Conservation (phyloP, 2,113 vertebrate genomes). For the Pluvialis apricaria region DNA sequence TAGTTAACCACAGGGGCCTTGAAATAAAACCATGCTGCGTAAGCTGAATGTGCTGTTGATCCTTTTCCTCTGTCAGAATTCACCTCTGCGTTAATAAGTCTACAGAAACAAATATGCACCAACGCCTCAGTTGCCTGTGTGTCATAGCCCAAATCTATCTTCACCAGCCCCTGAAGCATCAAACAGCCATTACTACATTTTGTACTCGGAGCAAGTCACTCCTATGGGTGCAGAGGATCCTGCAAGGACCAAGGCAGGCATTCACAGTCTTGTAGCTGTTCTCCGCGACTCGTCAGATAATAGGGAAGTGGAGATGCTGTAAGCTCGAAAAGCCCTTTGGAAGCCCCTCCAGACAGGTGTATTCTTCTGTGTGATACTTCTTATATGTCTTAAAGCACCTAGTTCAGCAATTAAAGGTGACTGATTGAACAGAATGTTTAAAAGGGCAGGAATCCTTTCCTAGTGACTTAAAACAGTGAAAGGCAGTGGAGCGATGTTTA, state of each 20-base stretch:
- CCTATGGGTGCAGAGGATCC: neutral
- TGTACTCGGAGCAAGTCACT: neutral
- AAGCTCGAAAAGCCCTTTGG: neutral
- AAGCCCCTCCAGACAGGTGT: neutral
- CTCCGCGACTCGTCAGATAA: neutral
- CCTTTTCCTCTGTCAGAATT: neutral
- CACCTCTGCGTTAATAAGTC: neutral
- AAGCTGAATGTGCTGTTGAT: neutral
- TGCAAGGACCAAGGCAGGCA: neutral
- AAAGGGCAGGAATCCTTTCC: neutral
- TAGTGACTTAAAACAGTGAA: neutral
- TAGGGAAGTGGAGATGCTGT: neutral
- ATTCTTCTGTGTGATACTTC: neutral
- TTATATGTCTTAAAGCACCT: neutral
- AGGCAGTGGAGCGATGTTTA: rapidly evolving
- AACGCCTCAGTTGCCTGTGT: neutral
- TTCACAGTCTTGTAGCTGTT: neutral
- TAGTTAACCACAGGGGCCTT: neutral
- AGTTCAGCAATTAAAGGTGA: neutral
- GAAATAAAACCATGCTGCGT: neutral
- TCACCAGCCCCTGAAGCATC: neutral
- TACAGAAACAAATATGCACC: neutral
- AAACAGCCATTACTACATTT: neutral
- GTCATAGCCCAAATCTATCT: neutral
- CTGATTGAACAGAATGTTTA: neutral